Conservation (phyloP, 2,797 vertebrate genomes). For the Sebastes itinus region DNA sequence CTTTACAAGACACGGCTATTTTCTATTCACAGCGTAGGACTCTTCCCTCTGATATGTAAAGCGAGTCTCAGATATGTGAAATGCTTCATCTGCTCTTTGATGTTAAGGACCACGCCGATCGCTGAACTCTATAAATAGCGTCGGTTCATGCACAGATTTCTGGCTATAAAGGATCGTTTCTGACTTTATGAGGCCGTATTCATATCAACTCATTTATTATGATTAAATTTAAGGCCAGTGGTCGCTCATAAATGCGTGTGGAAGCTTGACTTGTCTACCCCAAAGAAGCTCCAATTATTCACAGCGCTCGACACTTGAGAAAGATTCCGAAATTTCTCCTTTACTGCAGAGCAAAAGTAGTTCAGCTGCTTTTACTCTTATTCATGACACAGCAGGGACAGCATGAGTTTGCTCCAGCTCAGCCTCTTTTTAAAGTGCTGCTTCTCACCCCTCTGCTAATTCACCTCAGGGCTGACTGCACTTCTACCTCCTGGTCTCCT, state of each 20-base stretch:
- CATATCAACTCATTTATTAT: slow-evolving; percentile 16
- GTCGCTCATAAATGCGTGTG: slow-evolving; percentile 21
- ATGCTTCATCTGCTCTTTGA: slow-evolving; percentile 63
- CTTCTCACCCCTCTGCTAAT: slow-evolving; percentile 54
- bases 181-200: slow-evolving; percentile 26
- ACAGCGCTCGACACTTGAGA: not conserved
- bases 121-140: slow-evolving; percentile 40
- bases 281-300: slow-evolving; percentile 24
- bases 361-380: slow-evolving; percentile 10
- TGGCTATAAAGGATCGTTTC: slow-evolving; percentile 26
- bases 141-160: slow-evolving; percentile 32
- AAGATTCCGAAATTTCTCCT: not conserved
- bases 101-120: slow-evolving; percentile 40
- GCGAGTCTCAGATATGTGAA: slow-evolving; percentile 54
- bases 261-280: slow-evolving; percentile 14
- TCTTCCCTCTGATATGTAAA: slow-evolving; percentile 67
- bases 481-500: slow-evolving; percentile 23
- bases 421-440: slow-evolving; percentile 58
- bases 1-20: slow-evolving; percentile 29
- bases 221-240: slow-evolving; percentile 13
- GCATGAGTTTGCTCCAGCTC: slow-evolving; percentile 39
- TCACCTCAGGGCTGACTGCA: slow-evolving; percentile 33
- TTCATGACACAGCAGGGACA: slow-evolving; percentile 31
- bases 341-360: not conserved
- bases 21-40: slow-evolving; percentile 36